phyloP scores from a whole-genome alignment of 2,797 vertebrate genomes.

The Telmatherina bonti region DNA sequence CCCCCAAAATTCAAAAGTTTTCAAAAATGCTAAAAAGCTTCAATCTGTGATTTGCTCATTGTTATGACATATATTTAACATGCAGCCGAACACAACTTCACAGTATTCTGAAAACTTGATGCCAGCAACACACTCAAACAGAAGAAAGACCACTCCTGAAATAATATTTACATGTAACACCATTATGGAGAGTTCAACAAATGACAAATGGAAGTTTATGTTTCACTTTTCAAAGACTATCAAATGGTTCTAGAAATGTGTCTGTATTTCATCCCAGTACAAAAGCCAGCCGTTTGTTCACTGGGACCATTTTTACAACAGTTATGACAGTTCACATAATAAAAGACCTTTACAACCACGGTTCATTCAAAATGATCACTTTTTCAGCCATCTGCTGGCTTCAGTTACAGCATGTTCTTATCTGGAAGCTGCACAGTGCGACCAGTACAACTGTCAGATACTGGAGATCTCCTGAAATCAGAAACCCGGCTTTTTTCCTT shows the following conservation, averaged over 20 bases:
- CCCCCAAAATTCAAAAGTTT: not conserved
- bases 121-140: not conserved
- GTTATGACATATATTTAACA: not conserved
- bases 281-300: not conserved
- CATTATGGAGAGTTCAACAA: not conserved
- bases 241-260: not conserved
- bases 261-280: not conserved
- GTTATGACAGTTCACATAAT: not conserved
- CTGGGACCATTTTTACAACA: not conserved
- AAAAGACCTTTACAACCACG: not conserved
- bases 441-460: slow-evolving; percentile 54
- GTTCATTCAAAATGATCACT: slow-evolving; percentile 1
- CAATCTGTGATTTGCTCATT: not conserved
- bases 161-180: not conserved
- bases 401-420: slow-evolving; percentile 64
- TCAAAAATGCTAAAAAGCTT: not conserved
- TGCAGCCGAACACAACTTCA: not conserved
- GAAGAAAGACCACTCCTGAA: no score
- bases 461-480: slow-evolving; percentile 67
- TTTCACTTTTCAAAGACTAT: not conserved
- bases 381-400: slow-evolving; percentile 12
- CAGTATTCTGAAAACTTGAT: not conserved
- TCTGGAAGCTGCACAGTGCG: slow-evolving; percentile 58
- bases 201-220: not conserved
- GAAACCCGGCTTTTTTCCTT: slow-evolving; percentile 30